Evolutionary conservation across 2,888 invertebrate genomes (phyloP).

Genomic region (Drosophila macrothrix): DNA sequence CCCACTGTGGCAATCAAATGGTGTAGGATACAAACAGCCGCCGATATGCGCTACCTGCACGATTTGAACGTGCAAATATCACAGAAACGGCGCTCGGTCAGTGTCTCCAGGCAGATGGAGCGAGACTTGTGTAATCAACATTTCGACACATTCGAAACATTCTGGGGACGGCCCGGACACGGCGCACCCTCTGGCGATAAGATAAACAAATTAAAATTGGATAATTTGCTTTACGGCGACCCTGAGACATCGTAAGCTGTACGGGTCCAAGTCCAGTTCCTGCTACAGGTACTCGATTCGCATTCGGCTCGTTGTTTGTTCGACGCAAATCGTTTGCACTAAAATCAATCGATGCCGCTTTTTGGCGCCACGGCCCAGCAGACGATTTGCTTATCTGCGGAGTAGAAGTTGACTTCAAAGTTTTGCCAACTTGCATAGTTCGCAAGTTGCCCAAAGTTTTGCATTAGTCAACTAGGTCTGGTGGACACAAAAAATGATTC

Average conservation of each 20-base stretch:
- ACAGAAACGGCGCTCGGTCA: constrained; percentile 85
- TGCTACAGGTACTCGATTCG: constrained; percentile 16
- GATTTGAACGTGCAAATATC: constrained; percentile 87
- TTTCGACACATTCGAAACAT: constrained; percentile 90
- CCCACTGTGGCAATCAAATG: constrained; percentile 18
- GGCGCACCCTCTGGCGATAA: constrained; percentile 82
- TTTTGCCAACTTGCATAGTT: constrained; percentile 81
- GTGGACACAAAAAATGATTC: constrained; percentile 1
- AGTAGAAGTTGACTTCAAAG: constrained; percentile 38
- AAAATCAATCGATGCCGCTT: constrained; percentile 53
- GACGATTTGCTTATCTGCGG: constrained; percentile 15
- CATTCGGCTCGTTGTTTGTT: constrained; percentile 62
- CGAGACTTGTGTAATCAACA: constrained; percentile 89
- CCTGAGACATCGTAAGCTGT: constrained; percentile 70
- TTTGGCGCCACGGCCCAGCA: constrained; percentile 22
- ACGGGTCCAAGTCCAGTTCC: neutral
- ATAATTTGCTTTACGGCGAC: constrained; percentile 85
- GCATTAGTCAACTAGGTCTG: constrained; percentile 21
- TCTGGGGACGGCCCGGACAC: constrained; percentile 93
- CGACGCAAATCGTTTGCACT: constrained; percentile 52
- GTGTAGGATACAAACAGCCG: constrained; percentile 72
- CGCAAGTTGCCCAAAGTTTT: constrained; percentile 82
- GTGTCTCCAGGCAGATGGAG: constrained; percentile 85
- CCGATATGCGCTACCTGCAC: constrained; percentile 85
- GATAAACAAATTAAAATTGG: constrained; percentile 84